Percentiles rank a stretch among this genome's conserved stretches.
phyloP scores from a whole-genome alignment of 2,113 vertebrate species.

The Eonycteris spelaea region DNA sequence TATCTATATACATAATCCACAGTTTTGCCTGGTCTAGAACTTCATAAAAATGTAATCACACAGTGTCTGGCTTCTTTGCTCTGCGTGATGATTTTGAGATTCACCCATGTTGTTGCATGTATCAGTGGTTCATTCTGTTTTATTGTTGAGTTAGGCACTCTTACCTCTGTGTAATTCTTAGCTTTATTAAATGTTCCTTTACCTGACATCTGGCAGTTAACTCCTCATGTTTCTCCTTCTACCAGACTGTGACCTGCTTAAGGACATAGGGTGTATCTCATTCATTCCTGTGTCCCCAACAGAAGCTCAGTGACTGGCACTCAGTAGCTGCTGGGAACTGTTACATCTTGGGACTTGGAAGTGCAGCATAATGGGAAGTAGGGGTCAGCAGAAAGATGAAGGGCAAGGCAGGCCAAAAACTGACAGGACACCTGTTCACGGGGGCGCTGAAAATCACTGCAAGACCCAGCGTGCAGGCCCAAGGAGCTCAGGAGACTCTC shows the following conservation, averaged over 20 bases:
- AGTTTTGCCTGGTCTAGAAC: not conserved
- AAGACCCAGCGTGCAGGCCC: not conserved
- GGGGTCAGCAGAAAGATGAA: not conserved
- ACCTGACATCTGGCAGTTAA: not conserved
- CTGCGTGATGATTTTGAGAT: not conserved
- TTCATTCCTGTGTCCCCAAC: not conserved
- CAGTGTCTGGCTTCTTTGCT: not conserved
- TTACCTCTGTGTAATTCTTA: not conserved
- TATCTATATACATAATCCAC: not conserved
- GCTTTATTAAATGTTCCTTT: not conserved
- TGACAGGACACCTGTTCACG: not conserved
- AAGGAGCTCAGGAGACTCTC: not conserved
- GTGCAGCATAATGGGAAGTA: not conserved
- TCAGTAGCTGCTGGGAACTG: not conserved
- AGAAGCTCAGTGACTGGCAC: not conserved
- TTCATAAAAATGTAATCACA: not conserved
- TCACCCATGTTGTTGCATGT: rapidly evolving
- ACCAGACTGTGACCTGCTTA: not conserved
- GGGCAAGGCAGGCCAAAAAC: not conserved
- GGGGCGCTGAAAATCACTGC: not conserved
- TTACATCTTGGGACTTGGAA: not conserved
- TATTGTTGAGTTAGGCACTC: not conserved
- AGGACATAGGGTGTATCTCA: not conserved
- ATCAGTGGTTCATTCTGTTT: not conserved
- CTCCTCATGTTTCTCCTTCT: not conserved